Evolutionary conservation across 1,140 invertebrate species (phyloP).

Genomic region (Anastrepha obliqua): DNA sequence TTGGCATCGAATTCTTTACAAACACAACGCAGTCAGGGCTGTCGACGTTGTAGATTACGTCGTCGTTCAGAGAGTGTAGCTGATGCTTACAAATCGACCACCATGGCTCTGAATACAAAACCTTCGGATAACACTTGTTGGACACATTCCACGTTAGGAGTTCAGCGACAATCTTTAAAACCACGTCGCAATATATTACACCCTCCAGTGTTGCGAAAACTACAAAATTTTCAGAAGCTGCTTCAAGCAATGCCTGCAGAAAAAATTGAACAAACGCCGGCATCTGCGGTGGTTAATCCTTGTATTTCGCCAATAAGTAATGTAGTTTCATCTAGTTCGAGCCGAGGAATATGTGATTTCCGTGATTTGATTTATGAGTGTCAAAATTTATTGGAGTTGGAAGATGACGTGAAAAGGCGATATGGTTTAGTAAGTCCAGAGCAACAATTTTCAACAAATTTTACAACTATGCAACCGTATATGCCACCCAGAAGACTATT

Average conservation of each 20-base stretch:
- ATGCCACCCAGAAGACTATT: not conserved
- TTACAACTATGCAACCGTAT: conserved; percentile 59
- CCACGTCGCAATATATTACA: conserved; percentile 2
- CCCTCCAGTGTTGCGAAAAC: conserved; percentile 30
- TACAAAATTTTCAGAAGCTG: conserved; percentile 53
- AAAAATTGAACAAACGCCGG: not conserved
- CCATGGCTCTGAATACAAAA: conserved; percentile 49
- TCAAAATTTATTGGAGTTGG: conserved; percentile 61
- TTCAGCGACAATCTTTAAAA: conserved; percentile 61
- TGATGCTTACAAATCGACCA: conserved; percentile 61
- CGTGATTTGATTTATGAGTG: conserved; percentile 67
- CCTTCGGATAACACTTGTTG: conserved; percentile 54
- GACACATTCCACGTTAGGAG: conserved; percentile 59
- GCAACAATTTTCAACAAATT: conserved; percentile 59
- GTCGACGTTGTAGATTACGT: conserved; percentile 62
- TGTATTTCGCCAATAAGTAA: conserved; percentile 50
- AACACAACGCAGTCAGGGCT: conserved; percentile 54
- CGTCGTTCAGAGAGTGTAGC: conserved; percentile 65
- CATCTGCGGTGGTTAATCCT: conserved; percentile 36
- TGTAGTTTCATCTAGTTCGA: not conserved
- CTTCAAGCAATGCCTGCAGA: conserved; percentile 53
- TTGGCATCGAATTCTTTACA: not conserved
- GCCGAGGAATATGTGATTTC: conserved; percentile 59
- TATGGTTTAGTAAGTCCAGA: conserved; percentile 53
- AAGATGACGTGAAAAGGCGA: conserved; percentile 58